These are phyloP conservation scores for Caenorhabditis doughertyi DNA, from an alignment of 2,888 invertebrate species.

Conservation along the genomic window DNA sequence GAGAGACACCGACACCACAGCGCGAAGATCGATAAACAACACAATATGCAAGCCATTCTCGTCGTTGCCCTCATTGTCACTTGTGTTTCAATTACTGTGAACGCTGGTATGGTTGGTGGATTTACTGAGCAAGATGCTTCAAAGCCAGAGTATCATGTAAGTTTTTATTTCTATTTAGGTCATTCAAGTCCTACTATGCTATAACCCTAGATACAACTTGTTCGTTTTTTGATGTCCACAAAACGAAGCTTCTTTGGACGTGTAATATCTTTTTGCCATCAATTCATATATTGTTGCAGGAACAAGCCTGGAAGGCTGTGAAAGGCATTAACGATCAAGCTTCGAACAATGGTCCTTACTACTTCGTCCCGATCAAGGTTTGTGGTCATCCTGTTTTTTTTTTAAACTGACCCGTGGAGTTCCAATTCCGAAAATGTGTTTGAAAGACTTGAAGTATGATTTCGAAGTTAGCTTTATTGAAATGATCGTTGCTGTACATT, in stretches of 20 bases:
- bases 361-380: conserved; percentile 73
- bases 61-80: conserved; percentile 42
- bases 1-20: conserved; percentile 33
- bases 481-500: too few relatives aligned
- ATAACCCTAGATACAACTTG: too few relatives aligned
- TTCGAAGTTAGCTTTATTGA: too few relatives aligned
- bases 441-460: too few relatives aligned
- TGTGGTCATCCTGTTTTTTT: too few relatives aligned
- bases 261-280: not conserved
- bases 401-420: too few relatives aligned
- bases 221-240: too few relatives aligned
- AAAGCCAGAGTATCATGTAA: conserved; percentile 69
- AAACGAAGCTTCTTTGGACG: too few relatives aligned
- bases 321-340: conserved; percentile 70
- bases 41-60: conserved; percentile 46
- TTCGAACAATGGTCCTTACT: conserved; percentile 73
- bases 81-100: conserved; percentile 27
- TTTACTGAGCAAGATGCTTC: conserved; percentile 68
- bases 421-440: too few relatives aligned
- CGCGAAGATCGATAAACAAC: conserved; percentile 58
- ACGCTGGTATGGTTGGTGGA: conserved; percentile 65
- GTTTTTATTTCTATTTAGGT: conserved; percentile 34
- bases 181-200: too few relatives aligned
- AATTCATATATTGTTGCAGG: conserved; percentile 56
- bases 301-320: conserved; percentile 68